Conservation (phyloP, 2,113 vertebrate species). For the Nycticorax nycticorax region DNA sequence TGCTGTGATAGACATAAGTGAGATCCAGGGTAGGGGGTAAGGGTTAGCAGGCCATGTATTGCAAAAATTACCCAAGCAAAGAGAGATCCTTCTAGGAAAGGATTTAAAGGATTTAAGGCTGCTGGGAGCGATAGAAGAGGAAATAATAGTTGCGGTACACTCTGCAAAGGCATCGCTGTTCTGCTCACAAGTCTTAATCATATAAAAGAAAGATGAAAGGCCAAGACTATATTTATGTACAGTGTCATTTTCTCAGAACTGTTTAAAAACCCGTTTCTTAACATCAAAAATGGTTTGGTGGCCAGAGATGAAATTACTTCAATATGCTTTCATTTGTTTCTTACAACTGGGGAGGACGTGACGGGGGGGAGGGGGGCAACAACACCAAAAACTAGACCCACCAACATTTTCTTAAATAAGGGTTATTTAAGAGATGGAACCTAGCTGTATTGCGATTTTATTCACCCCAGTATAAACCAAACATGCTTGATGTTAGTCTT, state of each 20-base stretch:
- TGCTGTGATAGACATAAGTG: constrained; percentile 59
- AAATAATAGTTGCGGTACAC: constrained; percentile 52
- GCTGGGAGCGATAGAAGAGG: constrained; percentile 58
- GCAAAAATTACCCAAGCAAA: constrained; percentile 63
- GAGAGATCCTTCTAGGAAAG: constrained; percentile 66
- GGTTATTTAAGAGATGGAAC: not conserved
- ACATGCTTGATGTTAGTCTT: not conserved
- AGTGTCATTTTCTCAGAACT: constrained; percentile 45
- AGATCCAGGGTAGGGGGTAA: constrained; percentile 54
- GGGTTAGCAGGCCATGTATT: constrained; percentile 57
- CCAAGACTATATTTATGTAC: constrained; percentile 14
- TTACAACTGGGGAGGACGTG: not conserved
- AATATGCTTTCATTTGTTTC: constrained; percentile 7
- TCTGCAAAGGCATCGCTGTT: constrained; percentile 44
- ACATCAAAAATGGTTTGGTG: not conserved
- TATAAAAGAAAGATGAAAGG: constrained; percentile 55
- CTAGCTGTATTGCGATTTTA: not conserved
- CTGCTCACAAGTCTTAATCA: constrained; percentile 53
- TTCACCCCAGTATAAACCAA: not conserved
- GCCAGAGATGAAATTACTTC: constrained; percentile 22
- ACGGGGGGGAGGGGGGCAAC: too few relatives aligned
- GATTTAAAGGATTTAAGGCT: constrained; percentile 75
- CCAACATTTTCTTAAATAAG: not conserved
- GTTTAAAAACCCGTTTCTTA: constrained; percentile 16
- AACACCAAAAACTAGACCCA: too few relatives aligned